A percentile compares a stretch with the other conserved stretches of the same genome.
phyloP scores from a whole-genome alignment of 2,888 invertebrate genomes.

The Eupithecia insigniata region DNA sequence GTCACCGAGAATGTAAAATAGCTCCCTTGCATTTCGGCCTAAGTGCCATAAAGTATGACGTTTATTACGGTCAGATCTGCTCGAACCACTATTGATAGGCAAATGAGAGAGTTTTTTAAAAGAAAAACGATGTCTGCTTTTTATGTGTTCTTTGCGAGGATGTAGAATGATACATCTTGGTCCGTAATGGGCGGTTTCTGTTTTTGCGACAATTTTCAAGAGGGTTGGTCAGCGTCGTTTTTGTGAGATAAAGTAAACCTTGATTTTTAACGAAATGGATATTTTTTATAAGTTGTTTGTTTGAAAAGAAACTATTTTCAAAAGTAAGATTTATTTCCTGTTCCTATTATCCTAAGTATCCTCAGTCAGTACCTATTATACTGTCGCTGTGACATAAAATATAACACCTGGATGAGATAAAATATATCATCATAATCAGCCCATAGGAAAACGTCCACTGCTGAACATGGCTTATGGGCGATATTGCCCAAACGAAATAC shows the following conservation, averaged over 20 bases:
- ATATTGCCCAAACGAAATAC: not conserved
- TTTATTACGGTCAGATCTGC: slow-evolving; percentile 85
- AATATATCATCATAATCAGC: not conserved
- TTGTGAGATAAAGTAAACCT: slow-evolving; percentile 6
- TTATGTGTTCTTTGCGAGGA: slow-evolving; percentile 81
- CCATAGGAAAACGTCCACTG: not conserved
- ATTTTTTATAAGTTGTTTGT: not conserved
- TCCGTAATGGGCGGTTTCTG: slow-evolving; percentile 62
- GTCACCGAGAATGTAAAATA: slow-evolving; percentile 82
- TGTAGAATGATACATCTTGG: slow-evolving; percentile 71
- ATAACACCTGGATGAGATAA: too few relatives aligned
- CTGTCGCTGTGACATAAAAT: not conserved
- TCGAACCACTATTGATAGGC: slow-evolving; percentile 84
- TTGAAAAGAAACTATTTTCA: not conserved
- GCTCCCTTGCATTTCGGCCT: slow-evolving; percentile 83
- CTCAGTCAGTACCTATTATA: not conserved
- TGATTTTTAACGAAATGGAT: not conserved
- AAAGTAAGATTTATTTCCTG: not conserved
- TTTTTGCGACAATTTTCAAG: slow-evolving; percentile 43
- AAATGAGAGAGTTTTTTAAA: slow-evolving; percentile 85
- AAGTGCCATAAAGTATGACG: slow-evolving; percentile 84
- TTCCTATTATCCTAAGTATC: too few relatives aligned
- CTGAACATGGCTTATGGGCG: not conserved
- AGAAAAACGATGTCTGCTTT: slow-evolving; percentile 85
- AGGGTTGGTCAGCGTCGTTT: slow-evolving; percentile 29